Conservation (phyloP, 2,797 vertebrate genomes). For the Acanthurus tractus region DNA sequence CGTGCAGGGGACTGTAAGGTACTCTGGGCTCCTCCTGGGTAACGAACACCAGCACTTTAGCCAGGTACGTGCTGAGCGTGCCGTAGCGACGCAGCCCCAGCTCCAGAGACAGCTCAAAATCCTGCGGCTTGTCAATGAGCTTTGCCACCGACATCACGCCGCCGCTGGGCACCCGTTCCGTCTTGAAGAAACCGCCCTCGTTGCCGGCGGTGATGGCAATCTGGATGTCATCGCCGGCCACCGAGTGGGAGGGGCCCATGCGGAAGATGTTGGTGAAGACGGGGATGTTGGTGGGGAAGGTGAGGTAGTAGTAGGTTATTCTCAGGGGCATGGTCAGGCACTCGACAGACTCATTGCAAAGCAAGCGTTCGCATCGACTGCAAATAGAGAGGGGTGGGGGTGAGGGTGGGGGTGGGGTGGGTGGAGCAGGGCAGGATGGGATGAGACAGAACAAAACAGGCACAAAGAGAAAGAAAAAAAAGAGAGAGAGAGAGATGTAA, state of each 20-base stretch:
- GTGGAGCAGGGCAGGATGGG: slow-evolving; percentile 34
- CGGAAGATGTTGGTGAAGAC: slow-evolving; percentile 96
- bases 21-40: slow-evolving; percentile 87
- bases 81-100: slow-evolving; percentile 91
- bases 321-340: slow-evolving; percentile 96
- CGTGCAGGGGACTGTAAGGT: slow-evolving; percentile 62
- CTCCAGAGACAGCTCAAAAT: slow-evolving; percentile 93
- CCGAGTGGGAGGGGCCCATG: slow-evolving; percentile 93
- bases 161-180: slow-evolving; percentile 86
- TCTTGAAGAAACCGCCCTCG: slow-evolving; percentile 91
- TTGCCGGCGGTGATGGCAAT: slow-evolving; percentile 93
- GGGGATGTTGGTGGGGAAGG: slow-evolving; percentile 97
- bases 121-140: slow-evolving; percentile 88
- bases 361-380: slow-evolving; percentile 99
- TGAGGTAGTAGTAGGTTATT: slow-evolving; percentile 99
- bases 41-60: slow-evolving; percentile 94
- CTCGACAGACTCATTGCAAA: slow-evolving; percentile 95
- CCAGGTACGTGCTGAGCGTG: slow-evolving; percentile 90
- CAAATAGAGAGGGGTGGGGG: slow-evolving; percentile 78
- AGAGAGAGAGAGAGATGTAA: slow-evolving; percentile 73
- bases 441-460: slow-evolving; percentile 69
- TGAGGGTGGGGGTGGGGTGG: slow-evolving; percentile 3
- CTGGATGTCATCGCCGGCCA: slow-evolving; percentile 92
- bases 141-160: slow-evolving; percentile 92
- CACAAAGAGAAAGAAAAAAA: slow-evolving; percentile 69